These are phyloP conservation scores for Molanna angustata DNA, from an alignment of 2,888 invertebrate genomes.

Conservation along the genomic window DNA sequence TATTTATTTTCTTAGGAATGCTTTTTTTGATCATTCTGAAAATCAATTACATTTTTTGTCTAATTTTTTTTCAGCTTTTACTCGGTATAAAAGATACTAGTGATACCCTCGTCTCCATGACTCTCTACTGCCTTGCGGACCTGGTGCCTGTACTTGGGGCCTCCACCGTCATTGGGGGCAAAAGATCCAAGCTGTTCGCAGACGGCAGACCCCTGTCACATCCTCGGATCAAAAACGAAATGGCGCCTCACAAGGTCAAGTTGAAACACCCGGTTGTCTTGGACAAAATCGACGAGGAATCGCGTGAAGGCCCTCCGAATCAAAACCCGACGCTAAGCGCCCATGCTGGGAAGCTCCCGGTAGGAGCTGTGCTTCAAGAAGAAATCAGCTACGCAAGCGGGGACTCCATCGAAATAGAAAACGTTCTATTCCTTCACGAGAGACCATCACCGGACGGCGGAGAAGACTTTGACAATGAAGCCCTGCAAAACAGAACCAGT, in stretches of 20 bases:
- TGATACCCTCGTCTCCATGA: slow-evolving; percentile 77
- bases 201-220: slow-evolving; percentile 74
- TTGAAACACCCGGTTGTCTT: slow-evolving; percentile 15
- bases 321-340: background rate
- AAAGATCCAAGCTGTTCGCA: slow-evolving; percentile 75
- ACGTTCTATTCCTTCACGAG: slow-evolving; percentile 59
- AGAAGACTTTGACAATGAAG: slow-evolving; percentile 60
- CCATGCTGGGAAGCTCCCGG: background rate
- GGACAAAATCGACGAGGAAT: slow-evolving; percentile 5
- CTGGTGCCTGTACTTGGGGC: slow-evolving; percentile 83
- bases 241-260: slow-evolving; percentile 10
- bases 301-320: background rate
- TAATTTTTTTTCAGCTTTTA: slow-evolving; percentile 66
- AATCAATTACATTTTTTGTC: background rate
- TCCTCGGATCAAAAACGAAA: slow-evolving; percentile 18
- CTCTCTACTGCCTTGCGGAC: slow-evolving; percentile 77
- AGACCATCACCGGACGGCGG: slow-evolving; percentile 82
- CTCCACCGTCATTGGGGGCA: slow-evolving; percentile 80
- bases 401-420: slow-evolving; percentile 41
- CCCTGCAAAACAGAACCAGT: slow-evolving; percentile 40
- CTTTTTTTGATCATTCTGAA: background rate
- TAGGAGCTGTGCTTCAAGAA: background rate
- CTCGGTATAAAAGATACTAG: slow-evolving; percentile 86
- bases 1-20: background rate
- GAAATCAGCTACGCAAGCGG: slow-evolving; percentile 38